Evolutionary conservation across 2,888 invertebrate genomes (phyloP).

Genomic region (Clivina fossor): DNA sequence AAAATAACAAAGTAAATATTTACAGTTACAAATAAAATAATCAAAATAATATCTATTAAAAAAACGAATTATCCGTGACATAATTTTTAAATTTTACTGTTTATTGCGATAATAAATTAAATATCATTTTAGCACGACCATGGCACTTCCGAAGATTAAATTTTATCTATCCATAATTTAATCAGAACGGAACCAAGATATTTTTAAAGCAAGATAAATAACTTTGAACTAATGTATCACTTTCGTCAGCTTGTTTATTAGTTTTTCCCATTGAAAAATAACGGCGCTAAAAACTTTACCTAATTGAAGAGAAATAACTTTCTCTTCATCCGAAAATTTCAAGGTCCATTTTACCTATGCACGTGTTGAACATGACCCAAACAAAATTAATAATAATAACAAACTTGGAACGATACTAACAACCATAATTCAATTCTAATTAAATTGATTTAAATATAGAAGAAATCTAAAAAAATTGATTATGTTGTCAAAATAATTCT

Average conservation of each 20-base stretch:
- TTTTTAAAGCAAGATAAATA: constrained; percentile 23
- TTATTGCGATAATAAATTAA: background rate
- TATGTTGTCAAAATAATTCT: too few species aligned
- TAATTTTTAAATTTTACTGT: constrained; percentile 13
- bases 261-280: constrained; percentile 16
- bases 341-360: constrained; percentile 18
- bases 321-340: constrained; percentile 20
- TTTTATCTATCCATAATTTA: constrained; percentile 14
- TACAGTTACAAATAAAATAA: background rate
- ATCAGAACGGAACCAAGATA: constrained; percentile 31
- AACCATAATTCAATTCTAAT: too few species aligned
- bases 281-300: background rate
- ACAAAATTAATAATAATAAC: background rate
- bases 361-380: too few species aligned
- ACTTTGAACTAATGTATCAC: constrained; percentile 17
- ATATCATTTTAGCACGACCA: constrained; percentile 3
- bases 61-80: constrained; percentile 17
- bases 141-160: constrained; percentile 24
- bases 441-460: too few species aligned
- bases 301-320: constrained; percentile 8
- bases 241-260: constrained; percentile 7
- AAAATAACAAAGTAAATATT: too few species aligned
- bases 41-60: constrained; percentile 3
- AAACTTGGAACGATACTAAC: too few species aligned
- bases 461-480: too few species aligned